Conservation (phyloP, 2,888 invertebrate genomes). For the Stenodera caucasica region DNA sequence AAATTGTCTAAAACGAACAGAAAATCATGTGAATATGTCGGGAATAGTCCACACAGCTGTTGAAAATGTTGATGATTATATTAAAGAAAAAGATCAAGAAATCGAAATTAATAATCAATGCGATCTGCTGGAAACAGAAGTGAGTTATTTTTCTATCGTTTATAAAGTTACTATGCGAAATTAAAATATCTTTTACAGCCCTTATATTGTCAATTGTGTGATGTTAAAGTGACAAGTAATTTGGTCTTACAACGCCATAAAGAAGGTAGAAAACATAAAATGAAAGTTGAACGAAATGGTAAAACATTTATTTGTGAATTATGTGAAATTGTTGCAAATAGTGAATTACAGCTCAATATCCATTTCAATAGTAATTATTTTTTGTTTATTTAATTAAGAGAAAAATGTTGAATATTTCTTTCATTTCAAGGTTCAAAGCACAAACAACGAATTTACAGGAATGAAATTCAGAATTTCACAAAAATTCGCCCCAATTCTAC, state of each 20-base stretch:
- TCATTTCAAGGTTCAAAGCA: conserved; percentile 43
- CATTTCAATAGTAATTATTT: conserved; percentile 53
- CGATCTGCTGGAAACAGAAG: conserved; percentile 5
- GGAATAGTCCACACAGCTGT: conserved; percentile 39
- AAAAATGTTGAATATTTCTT: no score
- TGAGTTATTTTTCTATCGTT: conserved; percentile 4
- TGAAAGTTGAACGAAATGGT: conserved; percentile 49
- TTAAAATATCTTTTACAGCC: conserved; percentile 37
- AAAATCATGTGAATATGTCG: conserved; percentile 33
- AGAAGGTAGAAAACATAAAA: conserved; percentile 52
- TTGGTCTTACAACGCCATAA: conserved; percentile 52
- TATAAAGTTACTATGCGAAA: conserved; percentile 12
- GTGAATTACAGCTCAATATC: conserved; percentile 53
- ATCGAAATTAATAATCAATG: conserved; percentile 16
- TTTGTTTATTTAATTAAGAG: no score
- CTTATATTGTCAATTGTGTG: conserved; percentile 50
- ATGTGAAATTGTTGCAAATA: conserved; percentile 52
- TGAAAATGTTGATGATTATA: conserved; percentile 32
- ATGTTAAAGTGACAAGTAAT: conserved; percentile 51
- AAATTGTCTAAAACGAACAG: no score
- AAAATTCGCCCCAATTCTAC: conserved; percentile 36
- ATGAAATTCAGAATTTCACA: conserved; percentile 41
- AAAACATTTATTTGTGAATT: conserved; percentile 52
- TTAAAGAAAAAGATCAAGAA: conserved; percentile 21
- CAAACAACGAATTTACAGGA: conserved; percentile 38